A percentile compares a stretch with the other conserved stretches of the same genome.
phyloP scores from a whole-genome alignment of 2,797 vertebrate genomes.

The Sebastes goodei region DNA sequence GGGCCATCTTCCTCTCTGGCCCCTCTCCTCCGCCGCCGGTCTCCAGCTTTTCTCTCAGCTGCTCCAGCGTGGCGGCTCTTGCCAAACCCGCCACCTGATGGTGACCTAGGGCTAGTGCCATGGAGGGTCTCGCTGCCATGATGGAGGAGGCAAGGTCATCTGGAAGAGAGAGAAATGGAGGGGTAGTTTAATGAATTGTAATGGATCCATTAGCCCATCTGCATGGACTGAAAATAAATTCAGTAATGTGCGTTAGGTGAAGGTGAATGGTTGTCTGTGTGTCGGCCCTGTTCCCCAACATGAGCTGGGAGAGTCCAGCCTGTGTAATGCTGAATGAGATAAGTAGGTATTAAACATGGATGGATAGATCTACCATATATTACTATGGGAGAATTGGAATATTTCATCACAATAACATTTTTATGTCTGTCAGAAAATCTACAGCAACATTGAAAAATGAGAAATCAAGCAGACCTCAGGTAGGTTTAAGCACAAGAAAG shows the following conservation, averaged over 20 bases:
- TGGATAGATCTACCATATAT: background rate
- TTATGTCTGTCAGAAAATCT: background rate
- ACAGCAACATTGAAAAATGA: background rate
- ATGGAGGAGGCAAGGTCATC: slow-evolving; percentile 85
- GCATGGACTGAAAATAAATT: background rate
- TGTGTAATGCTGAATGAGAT: background rate
- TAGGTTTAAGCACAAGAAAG: background rate
- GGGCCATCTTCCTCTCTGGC: slow-evolving; percentile 88
- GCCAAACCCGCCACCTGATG: slow-evolving; percentile 85
- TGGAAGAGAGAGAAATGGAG: slow-evolving; percentile 40
- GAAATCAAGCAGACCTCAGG: background rate
- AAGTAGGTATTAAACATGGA: background rate
- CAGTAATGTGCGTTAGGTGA: background rate
- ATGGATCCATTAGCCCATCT: background rate
- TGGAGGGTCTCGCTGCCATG: slow-evolving; percentile 84
- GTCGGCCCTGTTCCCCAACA: background rate
- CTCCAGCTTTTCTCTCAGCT: slow-evolving; percentile 93
- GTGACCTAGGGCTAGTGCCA: slow-evolving; percentile 80
- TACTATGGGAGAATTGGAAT: background rate
- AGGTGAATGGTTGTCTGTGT: background rate
- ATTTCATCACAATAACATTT: background rate
- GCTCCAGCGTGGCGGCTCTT: slow-evolving; percentile 88
- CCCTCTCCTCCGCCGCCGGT: slow-evolving; percentile 82
- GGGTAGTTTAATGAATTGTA: background rate
- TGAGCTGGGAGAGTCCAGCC: background rate